Conservation (phyloP, 2,797 vertebrate genomes). For the Synaphobranchus kaupii region DNA sequence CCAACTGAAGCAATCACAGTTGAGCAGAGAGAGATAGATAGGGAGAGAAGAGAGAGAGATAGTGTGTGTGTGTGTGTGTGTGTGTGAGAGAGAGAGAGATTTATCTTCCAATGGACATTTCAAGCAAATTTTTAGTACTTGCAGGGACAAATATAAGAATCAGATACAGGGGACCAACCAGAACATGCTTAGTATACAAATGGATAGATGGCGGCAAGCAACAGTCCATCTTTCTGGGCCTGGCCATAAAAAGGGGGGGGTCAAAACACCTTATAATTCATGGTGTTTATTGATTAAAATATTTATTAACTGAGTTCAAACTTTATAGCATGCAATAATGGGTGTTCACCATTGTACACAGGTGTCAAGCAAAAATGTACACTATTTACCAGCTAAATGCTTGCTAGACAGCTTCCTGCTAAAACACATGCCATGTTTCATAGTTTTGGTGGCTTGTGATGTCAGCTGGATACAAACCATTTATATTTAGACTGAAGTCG, state of each 20-base stretch:
- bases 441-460: background rate
- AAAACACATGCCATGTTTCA: background rate
- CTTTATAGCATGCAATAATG: background rate
- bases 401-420: background rate
- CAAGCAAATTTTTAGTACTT: conserved; percentile 64
- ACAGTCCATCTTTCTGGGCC: background rate
- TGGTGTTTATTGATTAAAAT: background rate
- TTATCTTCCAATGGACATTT: conserved; percentile 71
- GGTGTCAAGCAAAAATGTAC: background rate
- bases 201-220: background rate
- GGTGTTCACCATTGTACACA: background rate
- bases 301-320: background rate
- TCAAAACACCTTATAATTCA: background rate
- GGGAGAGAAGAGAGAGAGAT: conserved; percentile 41
- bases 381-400: background rate
- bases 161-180: background rate
- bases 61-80: conserved; percentile 35
- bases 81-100: conserved; percentile 50
- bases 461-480: background rate
- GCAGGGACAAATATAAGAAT: conserved; percentile 46
- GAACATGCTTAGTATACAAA: background rate
- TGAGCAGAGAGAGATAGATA: background rate
- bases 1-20: background rate
- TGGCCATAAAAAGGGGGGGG: background rate
- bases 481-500: conserved; percentile 6